A percentile compares a stretch with the other conserved stretches of the same genome.
These are phyloP conservation scores for Eupithecia subfuscata DNA, from an alignment of 2,888 invertebrate species.

Conservation along the genomic window DNA sequence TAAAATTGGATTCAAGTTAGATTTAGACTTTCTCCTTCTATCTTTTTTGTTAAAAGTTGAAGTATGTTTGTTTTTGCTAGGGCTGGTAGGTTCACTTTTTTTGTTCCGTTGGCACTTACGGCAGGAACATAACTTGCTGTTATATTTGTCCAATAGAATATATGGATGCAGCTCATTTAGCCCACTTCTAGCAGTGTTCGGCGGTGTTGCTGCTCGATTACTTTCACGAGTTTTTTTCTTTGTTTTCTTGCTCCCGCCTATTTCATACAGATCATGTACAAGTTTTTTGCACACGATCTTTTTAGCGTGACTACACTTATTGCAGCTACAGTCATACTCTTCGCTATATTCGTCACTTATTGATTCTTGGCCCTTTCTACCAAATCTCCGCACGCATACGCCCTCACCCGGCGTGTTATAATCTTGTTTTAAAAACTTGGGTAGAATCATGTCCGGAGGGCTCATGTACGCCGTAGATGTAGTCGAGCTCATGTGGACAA, in stretches of 20 bases:
- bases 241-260: constrained; percentile 31
- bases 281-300: constrained; percentile 40
- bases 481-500: constrained; percentile 77
- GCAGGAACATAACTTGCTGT: constrained; percentile 45
- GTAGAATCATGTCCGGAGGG: constrained; percentile 76
- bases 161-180: constrained; percentile 30
- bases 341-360: constrained; percentile 45
- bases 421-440: constrained; percentile 61
- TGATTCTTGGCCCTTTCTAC: constrained; percentile 40
- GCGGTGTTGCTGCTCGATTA: constrained; percentile 53
- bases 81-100: constrained; percentile 30
- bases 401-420: constrained; percentile 52
- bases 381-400: constrained; percentile 46
- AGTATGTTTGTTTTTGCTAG: constrained; percentile 41
- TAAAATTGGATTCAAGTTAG: constrained; percentile 64
- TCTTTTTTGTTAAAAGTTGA: constrained; percentile 41
- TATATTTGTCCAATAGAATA: constrained; percentile 30
- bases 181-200: constrained; percentile 58
- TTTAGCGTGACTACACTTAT: constrained; percentile 49
- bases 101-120: constrained; percentile 44
- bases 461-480: constrained; percentile 82
- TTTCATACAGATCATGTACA: constrained; percentile 6
- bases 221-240: constrained; percentile 37
- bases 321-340: constrained; percentile 54
- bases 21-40: constrained; percentile 38